Conservation (phyloP, 2,797 vertebrate genomes). For the Adelosebastes latens region DNA sequence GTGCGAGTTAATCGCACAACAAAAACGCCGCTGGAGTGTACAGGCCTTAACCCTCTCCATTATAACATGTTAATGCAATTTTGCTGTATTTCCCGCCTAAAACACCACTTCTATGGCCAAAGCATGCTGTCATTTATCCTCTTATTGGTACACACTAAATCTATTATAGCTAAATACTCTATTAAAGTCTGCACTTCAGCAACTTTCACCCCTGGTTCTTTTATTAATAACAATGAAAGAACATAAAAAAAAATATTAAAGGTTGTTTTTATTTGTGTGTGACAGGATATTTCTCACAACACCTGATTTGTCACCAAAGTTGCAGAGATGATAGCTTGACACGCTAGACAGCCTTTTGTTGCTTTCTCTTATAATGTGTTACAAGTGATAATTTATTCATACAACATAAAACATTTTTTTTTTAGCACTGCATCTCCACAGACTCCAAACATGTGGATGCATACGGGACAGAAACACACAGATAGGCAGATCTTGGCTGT, state of each 20-base stretch:
- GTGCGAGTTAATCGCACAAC: too few species aligned
- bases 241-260: not conserved
- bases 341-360: slow-evolving; percentile 22
- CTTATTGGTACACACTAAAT: not conserved
- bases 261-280: slow-evolving; percentile 19
- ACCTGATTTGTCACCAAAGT: slow-evolving; percentile 24
- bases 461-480: not conserved
- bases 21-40: too few species aligned
- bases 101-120: not conserved
- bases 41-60: not conserved
- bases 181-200: slow-evolving; percentile 2
- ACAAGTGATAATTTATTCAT: slow-evolving; percentile 52
- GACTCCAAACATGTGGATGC: not conserved
- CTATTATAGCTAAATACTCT: not conserved
- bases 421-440: slow-evolving; percentile 10
- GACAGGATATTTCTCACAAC: slow-evolving; percentile 25
- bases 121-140: not conserved
- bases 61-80: not conserved
- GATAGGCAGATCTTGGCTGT: slow-evolving; percentile 31
- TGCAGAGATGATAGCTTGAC: slow-evolving; percentile 23
- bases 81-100: not conserved
- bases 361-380: slow-evolving; percentile 33
- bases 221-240: not conserved
- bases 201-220: not conserved
- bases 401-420: not conserved